Evolutionary conservation across 2,797 vertebrate genomes (phyloP), one percentile per base, ranked within the genome.

Genomic region (Falco peregrinus): DNA sequence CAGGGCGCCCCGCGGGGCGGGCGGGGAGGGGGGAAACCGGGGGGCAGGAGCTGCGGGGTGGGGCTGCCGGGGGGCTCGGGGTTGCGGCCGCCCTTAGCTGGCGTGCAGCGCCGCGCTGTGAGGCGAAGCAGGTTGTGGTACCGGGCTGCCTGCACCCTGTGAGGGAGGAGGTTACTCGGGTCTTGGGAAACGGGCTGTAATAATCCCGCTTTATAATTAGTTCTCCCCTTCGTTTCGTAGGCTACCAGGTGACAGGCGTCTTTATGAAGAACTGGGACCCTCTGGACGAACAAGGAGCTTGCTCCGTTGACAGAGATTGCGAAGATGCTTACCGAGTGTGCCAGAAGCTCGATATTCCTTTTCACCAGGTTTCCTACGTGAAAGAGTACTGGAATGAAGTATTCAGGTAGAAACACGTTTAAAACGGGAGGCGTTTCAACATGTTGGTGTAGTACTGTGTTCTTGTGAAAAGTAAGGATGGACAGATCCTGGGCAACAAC

Each of bases 241-340:
- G 99, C 10, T 99, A 99, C 92, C 98, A 98, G 26, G 99, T 99
- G 50, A 99, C 98, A 0, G 99, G 99, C 1, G 98, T 99, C 17
- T 99, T 99, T 24, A 99, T 99, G 99, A 99, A 98, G 97, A 99
- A 99, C 95, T 99, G 99, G 99, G 99, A 99, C 96, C 96, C 97
- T 0, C 93, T 99, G 96, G 99, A 99, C 45, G 99, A 99, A 28
- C 98, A 90, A 0, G 99, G 99, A 3, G 77, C 98, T 19, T 99
- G 99, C 78, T 96, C 92, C 0, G 50, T 98, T 2, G 99, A 99
- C 93, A 98, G 37, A 59, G 99, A 99, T 95, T 99, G 99, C 5
- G 99, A 99, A 65, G 99, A 99, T 70, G 99, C 99, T 7, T 98
- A 98, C 93, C 98, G 94, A 33, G 99, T 99, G 14, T 99, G 99